Conservation (phyloP, 2,797 vertebrate genomes). For the Steatocranus sp. region DNA sequence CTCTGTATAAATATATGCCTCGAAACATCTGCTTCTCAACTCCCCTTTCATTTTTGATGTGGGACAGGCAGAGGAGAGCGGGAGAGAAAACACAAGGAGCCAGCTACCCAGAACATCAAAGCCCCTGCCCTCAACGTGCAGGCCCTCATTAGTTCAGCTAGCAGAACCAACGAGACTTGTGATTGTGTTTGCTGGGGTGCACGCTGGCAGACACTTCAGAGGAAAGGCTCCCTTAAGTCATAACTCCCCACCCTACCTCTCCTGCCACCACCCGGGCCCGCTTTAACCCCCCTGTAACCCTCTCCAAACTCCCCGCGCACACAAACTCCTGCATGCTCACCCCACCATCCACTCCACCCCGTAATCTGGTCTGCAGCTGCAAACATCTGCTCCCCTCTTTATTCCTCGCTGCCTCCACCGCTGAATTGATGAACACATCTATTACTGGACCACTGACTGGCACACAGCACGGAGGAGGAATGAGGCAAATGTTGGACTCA, state of each 20-base stretch:
- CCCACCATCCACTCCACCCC: constrained; percentile 75
- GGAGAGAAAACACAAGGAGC: constrained; percentile 79
- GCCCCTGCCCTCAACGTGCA: constrained; percentile 73
- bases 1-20: constrained; percentile 76
- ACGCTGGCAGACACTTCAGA: constrained; percentile 83
- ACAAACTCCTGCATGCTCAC: constrained; percentile 49
- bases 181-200: constrained; percentile 83
- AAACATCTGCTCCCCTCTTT: constrained; percentile 76
- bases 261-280: constrained; percentile 61
- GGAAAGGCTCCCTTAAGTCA: constrained; percentile 80
- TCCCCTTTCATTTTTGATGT: constrained; percentile 81
- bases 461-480: constrained; percentile 51
- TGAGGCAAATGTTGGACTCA: constrained; percentile 51
- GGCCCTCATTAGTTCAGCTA: constrained; percentile 84
- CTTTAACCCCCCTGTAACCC: constrained; percentile 74
- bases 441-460: constrained; percentile 70
- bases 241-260: constrained; percentile 71
- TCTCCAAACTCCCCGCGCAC: constrained; percentile 41
- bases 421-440: constrained; percentile 78
- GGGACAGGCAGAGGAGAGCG: constrained; percentile 76
- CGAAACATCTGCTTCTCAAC: constrained; percentile 82
- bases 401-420: constrained; percentile 63
- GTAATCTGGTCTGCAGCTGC: constrained; percentile 83
- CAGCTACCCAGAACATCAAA: constrained; percentile 85
- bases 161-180: constrained; percentile 80